Evolutionary conservation across 2,797 vertebrate genomes (phyloP), one percentile per base, ranked within the genome.

Genomic region (Odontamblyopus lacepedii): DNA sequence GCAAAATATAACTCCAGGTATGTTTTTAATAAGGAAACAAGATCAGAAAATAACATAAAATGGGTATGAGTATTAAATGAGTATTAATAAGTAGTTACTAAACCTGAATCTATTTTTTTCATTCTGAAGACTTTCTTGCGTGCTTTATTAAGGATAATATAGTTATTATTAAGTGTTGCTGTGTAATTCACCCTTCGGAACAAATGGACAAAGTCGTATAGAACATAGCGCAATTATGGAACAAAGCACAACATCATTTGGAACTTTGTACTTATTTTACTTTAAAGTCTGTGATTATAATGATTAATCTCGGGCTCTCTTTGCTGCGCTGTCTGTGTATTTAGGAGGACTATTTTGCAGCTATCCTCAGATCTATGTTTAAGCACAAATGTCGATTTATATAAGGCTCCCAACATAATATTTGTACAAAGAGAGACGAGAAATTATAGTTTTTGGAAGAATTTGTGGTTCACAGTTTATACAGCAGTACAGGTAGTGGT

Each of bases 151-250:
- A 44, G 41, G 11, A 6, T 35, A 35, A 35, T 44, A 44, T 13
- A 12, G 51, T 78, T 71, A 81, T 80, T 53, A 70, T 44, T 15
- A 48, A 15, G 44, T 48, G 44, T 48, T 13, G 16, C 44, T 48
- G 44, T 4, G 44, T 48, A 48, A 4, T 48, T 48, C 16, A 13
- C 12, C 44, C 44, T 48, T 48, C 1, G 35, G 8, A 38, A 38
- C 35, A 38, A 38, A 48, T 48, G 15, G 3, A 15, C 8, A n/a
- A 55, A 55, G 19, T 19, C 2, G 7, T 35, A 35, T 35, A 7
- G 35, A 35, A 35, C 35, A 35, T 35, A 35, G 35, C 9, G 35
- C 35, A 38, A 38, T 38, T 38, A 48, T 48, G 15, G 13, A 15
- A 23, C n/a, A 23, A 55, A 55, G 19, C 53, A 9, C 19, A n/a